Evolutionary conservation across 2,113 vertebrate species (phyloP).

Genomic region (Odocoileus hemionus): DNA sequence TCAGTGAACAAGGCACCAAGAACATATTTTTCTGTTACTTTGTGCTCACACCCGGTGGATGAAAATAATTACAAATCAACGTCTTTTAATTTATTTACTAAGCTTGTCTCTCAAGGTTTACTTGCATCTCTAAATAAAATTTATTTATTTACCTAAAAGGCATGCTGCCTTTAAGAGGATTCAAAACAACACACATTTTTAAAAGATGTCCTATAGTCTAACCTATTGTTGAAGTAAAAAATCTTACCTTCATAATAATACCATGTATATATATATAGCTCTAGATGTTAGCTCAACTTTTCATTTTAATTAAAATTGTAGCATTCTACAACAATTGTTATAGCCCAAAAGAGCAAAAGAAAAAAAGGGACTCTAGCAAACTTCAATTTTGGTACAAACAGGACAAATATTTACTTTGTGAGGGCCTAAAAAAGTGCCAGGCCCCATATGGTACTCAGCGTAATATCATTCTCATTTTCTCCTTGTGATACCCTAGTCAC

Average conservation of each 20-base stretch:
- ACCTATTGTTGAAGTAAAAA: background rate
- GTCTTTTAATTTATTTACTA: background rate
- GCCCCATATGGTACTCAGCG: background rate
- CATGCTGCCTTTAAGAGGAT: background rate
- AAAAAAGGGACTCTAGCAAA: background rate
- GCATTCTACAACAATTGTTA: background rate
- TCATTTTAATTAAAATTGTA: background rate
- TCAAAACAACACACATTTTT: background rate
- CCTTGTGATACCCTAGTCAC: background rate
- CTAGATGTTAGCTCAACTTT: background rate
- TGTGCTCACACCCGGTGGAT: background rate
- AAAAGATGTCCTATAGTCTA: background rate
- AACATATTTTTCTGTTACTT: slow-evolving; percentile 1
- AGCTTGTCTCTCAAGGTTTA: background rate
- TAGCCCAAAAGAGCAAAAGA: background rate
- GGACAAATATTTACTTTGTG: background rate
- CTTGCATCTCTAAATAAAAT: background rate
- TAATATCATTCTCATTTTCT: background rate
- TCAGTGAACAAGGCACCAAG: background rate
- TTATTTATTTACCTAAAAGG: background rate
- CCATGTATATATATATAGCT: background rate
- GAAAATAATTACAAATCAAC: background rate
- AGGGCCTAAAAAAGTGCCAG: background rate
- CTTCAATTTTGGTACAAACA: background rate
- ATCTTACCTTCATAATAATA: background rate